Percentiles rank a stretch among this genome's conserved stretches.
These are phyloP conservation scores for Maniola jurtina DNA, from an alignment of 1,140 invertebrate genomes.

Conservation along the genomic window DNA sequence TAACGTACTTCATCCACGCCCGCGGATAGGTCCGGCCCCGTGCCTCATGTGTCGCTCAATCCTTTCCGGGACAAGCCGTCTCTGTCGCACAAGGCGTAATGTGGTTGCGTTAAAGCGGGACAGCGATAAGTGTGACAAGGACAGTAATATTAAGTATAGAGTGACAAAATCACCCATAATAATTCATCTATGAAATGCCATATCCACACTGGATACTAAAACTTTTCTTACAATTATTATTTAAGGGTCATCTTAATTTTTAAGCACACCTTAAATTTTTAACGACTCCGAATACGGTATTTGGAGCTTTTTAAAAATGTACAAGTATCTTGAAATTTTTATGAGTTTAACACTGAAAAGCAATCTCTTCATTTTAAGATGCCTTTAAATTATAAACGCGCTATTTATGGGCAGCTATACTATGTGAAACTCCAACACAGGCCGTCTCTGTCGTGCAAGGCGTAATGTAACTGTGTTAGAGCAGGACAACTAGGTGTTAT, in stretches of 20 bases:
- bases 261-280: too few relatives aligned
- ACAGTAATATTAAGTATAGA: background rate
- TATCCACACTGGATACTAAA: too few relatives aligned
- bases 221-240: too few relatives aligned
- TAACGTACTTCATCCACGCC: constrained; percentile 89
- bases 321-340: too few relatives aligned
- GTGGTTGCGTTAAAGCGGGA: background rate
- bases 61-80: constrained; percentile 35
- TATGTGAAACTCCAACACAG: too few relatives aligned
- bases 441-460: constrained; percentile 36
- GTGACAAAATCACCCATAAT: background rate
- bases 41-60: constrained; percentile 27
- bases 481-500: background rate
- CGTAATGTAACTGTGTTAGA: background rate
- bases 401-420: constrained; percentile 76
- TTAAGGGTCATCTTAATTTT: too few relatives aligned
- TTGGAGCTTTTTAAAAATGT: too few relatives aligned
- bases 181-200: too few relatives aligned
- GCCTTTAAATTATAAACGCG: too few relatives aligned
- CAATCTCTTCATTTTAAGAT: constrained; percentile 91
- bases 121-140: background rate
- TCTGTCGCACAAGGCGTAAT: constrained; percentile 33
- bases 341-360: too few relatives aligned
- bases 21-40: constrained; percentile 89
- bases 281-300: too few relatives aligned